phyloP scores from a whole-genome alignment of 2,797 vertebrate species.

The Artibeus jamaicensis region DNA sequence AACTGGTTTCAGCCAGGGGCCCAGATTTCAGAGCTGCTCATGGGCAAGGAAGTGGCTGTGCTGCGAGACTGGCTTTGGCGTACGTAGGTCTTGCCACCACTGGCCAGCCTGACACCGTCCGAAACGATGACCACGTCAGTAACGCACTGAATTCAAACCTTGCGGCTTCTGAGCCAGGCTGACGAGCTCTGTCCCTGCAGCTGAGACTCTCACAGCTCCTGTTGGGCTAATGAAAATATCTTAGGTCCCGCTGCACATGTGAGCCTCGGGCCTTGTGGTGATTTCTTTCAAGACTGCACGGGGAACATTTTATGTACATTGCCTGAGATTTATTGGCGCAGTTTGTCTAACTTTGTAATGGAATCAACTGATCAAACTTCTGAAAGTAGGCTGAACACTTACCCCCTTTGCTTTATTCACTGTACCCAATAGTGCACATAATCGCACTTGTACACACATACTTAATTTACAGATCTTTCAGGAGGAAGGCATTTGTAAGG shows the following conservation, averaged over 20 bases:
- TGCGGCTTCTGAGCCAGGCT: conserved; percentile 9
- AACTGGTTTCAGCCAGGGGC: conserved; percentile 33
- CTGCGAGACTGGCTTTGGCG: conserved; percentile 63
- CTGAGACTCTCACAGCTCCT: background rate
- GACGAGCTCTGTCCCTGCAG: background rate
- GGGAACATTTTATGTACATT: conserved; percentile 17
- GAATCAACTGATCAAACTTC: conserved; percentile 24
- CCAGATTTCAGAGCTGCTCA: conserved; percentile 50
- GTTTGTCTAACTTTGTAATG: background rate
- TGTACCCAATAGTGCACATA: background rate
- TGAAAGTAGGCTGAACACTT: conserved; percentile 22
- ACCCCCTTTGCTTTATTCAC: conserved; percentile 33
- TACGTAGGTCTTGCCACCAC: conserved; percentile 58
- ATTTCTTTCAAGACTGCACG: background rate
- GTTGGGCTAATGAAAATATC: conserved; percentile 49
- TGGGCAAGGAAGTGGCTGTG: conserved; percentile 67
- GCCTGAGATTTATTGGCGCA: background rate
- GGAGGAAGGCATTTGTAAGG: conserved; percentile 42
- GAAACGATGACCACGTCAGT: conserved; percentile 45
- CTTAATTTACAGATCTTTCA: conserved; percentile 13
- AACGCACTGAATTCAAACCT: conserved; percentile 46
- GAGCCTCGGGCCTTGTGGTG: background rate
- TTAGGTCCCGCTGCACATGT: background rate
- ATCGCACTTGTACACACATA: background rate
- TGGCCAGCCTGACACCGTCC: conserved; percentile 55